Conservation (phyloP, 2,113 vertebrate genomes). For the Beaufortia kweichowensis region DNA sequence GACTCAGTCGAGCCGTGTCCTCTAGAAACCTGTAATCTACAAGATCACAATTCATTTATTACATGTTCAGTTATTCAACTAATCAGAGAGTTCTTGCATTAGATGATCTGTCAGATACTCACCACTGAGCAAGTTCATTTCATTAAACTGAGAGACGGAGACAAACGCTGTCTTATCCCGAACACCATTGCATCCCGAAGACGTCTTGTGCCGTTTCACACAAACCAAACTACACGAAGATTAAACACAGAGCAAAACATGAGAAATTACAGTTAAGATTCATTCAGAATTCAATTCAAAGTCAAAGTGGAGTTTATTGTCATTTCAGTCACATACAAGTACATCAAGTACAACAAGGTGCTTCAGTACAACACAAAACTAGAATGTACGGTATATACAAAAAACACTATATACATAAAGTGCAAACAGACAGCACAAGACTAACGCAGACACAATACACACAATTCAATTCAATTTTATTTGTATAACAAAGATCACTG, state of each 20-base stretch:
- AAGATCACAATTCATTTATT: neutral
- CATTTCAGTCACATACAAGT: too few species aligned
- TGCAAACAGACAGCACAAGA: too few species aligned
- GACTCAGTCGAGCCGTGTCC: constrained; percentile 86
- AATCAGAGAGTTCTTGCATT: neutral
- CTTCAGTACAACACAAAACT: too few species aligned
- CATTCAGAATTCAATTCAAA: too few species aligned
- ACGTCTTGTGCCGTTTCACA: constrained; percentile 89
- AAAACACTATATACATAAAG: too few species aligned
- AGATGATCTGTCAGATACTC: constrained; percentile 58
- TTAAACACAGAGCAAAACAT: constrained; percentile 1
- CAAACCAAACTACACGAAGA: constrained; percentile 79
- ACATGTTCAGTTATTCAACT: neutral
- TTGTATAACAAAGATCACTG: too few species aligned
- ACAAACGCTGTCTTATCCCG: constrained; percentile 88
- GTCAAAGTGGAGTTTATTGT: too few species aligned
- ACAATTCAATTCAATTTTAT: too few species aligned
- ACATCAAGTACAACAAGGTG: too few species aligned
- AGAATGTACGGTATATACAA: too few species aligned
- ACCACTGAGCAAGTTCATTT: constrained; percentile 90
- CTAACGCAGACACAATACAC: too few species aligned
- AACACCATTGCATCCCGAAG: constrained; percentile 82
- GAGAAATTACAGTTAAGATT: too few species aligned
- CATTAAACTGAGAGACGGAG: constrained; percentile 81
- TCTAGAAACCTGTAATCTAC: constrained; percentile 97